Conservation (phyloP, 2,113 vertebrate genomes). For the Felis catus region DNA sequence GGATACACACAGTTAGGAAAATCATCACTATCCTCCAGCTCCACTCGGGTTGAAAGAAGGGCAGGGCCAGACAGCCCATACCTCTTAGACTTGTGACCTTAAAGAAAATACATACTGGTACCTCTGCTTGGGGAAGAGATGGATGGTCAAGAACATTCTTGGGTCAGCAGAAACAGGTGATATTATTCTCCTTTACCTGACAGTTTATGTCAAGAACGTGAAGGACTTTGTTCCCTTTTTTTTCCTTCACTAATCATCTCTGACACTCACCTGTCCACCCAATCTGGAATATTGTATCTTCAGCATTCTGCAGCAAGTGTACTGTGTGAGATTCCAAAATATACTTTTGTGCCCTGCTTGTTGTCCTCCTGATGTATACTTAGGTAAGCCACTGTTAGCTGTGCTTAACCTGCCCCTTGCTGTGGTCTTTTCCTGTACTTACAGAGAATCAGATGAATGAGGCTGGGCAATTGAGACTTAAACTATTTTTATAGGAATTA, state of each 20-base stretch:
- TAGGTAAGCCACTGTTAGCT: background rate
- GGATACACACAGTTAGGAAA: background rate
- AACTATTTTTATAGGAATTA: conserved; percentile 20
- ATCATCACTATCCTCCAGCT: background rate
- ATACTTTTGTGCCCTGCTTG: background rate
- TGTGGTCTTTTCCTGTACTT: conserved; percentile 1
- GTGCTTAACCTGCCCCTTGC: background rate
- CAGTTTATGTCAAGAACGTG: conserved; percentile 34
- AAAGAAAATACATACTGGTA: background rate
- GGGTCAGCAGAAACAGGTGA: conserved; percentile 32
- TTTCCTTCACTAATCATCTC: conserved; percentile 52
- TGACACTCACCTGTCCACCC: conserved; percentile 18
- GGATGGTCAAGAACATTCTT: conserved; percentile 9
- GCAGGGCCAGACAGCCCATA: background rate
- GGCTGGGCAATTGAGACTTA: background rate
- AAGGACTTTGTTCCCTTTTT: conserved; percentile 25
- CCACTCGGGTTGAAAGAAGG: background rate
- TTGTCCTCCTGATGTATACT: background rate
- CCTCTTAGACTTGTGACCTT: conserved; percentile 19
- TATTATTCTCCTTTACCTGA: conserved; percentile 18
- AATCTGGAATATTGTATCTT: background rate
- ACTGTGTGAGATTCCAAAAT: background rate
- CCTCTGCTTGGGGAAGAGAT: background rate
- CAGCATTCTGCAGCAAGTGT: background rate
- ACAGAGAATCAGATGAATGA: background rate